Conservation (phyloP, 2,797 vertebrate species). For the Diceros bicornis region DNA sequence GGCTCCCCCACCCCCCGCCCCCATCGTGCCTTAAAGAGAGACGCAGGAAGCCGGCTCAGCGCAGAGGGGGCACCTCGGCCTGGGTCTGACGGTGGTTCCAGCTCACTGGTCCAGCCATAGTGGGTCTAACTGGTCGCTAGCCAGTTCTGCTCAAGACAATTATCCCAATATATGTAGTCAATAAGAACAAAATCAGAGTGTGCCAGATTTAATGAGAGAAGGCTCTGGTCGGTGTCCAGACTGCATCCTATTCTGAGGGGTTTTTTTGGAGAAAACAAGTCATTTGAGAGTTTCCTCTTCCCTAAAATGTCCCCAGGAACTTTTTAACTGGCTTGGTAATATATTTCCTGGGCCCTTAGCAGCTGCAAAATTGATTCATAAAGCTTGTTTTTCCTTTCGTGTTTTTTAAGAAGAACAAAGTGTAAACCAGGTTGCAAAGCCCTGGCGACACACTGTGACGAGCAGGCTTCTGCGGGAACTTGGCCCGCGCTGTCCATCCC, state of each 20-base stretch:
- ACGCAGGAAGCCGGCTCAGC: accelerated
- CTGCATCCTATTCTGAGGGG: neutral
- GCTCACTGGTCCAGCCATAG: neutral
- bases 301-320: constrained; percentile 63
- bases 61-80: neutral
- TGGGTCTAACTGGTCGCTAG: neutral
- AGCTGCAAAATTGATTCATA: constrained; percentile 56
- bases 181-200: neutral
- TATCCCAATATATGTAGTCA: accelerated
- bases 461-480: neutral
- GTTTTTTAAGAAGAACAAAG: constrained; percentile 40
- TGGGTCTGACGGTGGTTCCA: accelerated
- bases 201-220: neutral
- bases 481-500: neutral
- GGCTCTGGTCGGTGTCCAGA: neutral
- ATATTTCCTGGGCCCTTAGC: neutral
- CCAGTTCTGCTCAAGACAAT: neutral
- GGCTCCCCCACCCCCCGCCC: neutral
- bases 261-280: constrained; percentile 23
- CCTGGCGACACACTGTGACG: neutral
- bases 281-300: constrained; percentile 38
- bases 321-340: constrained; percentile 31
- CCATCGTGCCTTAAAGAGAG: accelerated
- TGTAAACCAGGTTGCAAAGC: constrained; percentile 32
- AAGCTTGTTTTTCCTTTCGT: neutral